Percentiles rank a stretch among this genome's conserved stretches.
Conservation (phyloP, 2,888 invertebrate genomes). For the Ligdia adustata region DNA sequence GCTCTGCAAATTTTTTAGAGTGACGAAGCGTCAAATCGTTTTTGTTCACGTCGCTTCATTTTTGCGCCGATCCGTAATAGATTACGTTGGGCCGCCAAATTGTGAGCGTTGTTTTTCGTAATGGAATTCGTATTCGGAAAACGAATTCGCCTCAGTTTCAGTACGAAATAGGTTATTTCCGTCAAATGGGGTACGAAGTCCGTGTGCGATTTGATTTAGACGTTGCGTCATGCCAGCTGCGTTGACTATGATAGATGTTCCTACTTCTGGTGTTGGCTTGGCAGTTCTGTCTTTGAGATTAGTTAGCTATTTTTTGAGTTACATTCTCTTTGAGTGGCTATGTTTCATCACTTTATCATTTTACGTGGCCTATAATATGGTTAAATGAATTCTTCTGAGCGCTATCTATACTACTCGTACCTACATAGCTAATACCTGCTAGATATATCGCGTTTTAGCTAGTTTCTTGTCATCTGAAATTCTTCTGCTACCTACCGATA, state of each 20-base stretch:
- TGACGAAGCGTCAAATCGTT: neutral
- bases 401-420: too few relatives aligned
- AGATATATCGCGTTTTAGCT: too few relatives aligned
- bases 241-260: slow-evolving; percentile 27
- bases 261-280: slow-evolving; percentile 18
- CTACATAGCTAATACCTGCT: too few relatives aligned
- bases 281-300: slow-evolving; percentile 20
- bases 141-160: slow-evolving; percentile 30
- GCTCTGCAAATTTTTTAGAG: neutral
- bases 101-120: slow-evolving; percentile 59
- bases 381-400: too few relatives aligned
- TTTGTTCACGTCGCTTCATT: slow-evolving; percentile 4
- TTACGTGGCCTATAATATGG: too few relatives aligned
- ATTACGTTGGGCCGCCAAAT: slow-evolving; percentile 40
- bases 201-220: slow-evolving; percentile 35
- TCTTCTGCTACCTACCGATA: too few relatives aligned
- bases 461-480: too few relatives aligned
- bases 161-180: slow-evolving; percentile 36
- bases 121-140: slow-evolving; percentile 52
- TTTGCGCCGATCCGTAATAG: slow-evolving; percentile 29
- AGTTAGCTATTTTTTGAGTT: slow-evolving; percentile 7
- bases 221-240: slow-evolving; percentile 29
- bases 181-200: slow-evolving; percentile 34
- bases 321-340: slow-evolving; percentile 7
- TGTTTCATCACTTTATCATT: too few relatives aligned